Percentiles rank a stretch among this genome's conserved stretches.
phyloP scores from a whole-genome alignment of 2,888 invertebrate species.

The Rotaria socialis region DNA sequence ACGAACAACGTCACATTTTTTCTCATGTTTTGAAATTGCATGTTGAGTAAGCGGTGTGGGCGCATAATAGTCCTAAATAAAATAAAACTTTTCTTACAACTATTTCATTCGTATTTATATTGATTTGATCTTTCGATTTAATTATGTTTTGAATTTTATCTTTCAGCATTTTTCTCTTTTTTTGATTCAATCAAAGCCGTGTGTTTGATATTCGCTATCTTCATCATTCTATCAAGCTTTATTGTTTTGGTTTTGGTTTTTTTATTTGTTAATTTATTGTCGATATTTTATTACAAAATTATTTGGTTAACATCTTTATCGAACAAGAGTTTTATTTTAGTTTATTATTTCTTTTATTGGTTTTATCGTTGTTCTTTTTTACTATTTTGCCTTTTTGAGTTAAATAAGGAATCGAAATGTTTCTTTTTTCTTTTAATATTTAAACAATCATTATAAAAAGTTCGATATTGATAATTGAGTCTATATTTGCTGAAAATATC shows the following conservation, averaged over 20 bases:
- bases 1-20: constrained; percentile 10
- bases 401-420: not conserved
- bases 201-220: not conserved
- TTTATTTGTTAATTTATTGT: not conserved
- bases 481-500: not conserved
- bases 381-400: not conserved
- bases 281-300: not conserved
- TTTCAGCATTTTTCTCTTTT: no score
- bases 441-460: not conserved
- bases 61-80: constrained; percentile 26
- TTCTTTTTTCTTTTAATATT: not conserved
- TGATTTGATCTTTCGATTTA: no score
- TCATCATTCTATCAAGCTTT: not conserved
- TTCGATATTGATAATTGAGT: not conserved
- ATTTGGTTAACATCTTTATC: not conserved
- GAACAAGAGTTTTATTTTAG: not conserved
- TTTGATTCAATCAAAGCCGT: no score
- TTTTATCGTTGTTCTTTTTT: not conserved
- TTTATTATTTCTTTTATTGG: not conserved
- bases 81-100: not conserved
- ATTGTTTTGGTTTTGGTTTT: not conserved
- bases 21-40: constrained; percentile 33
- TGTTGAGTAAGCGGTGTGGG: constrained; percentile 13
- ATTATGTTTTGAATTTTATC: no score
- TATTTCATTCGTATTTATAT: no score